Conservation (phyloP, 2,797 vertebrate species). For the Decapterus maruadsi region DNA sequence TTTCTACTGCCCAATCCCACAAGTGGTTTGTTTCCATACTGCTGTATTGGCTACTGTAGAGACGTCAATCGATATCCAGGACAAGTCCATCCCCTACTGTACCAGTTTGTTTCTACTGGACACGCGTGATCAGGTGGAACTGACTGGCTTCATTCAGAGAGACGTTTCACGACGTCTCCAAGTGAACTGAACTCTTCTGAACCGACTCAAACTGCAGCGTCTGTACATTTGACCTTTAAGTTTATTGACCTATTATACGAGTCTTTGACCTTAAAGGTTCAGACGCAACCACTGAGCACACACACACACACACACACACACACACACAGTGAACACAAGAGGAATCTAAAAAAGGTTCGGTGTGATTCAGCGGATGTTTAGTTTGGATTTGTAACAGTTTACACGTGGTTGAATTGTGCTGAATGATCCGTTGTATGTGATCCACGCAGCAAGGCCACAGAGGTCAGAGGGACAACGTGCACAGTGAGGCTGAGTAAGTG, state of each 20-base stretch:
- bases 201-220: slow-evolving; percentile 23
- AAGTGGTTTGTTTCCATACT: too few relatives aligned
- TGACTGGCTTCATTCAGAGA: too few relatives aligned
- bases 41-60: too few relatives aligned
- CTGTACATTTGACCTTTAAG: slow-evolving; percentile 19
- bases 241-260: slow-evolving; percentile 28
- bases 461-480: slow-evolving; percentile 69
- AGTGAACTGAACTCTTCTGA: slow-evolving; percentile 21
- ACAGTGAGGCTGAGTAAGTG: slow-evolving; percentile 71
- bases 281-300: slow-evolving; percentile 6
- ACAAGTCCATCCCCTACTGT: too few relatives aligned
- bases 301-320: too few relatives aligned
- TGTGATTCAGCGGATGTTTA: slow-evolving; percentile 29
- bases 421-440: slow-evolving; percentile 51
- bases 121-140: too few relatives aligned
- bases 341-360: not conserved
- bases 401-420: slow-evolving; percentile 35
- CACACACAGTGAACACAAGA: slow-evolving; percentile 19
- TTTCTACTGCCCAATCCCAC: too few relatives aligned
- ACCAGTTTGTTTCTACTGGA: too few relatives aligned
- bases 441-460: slow-evolving; percentile 64
- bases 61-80: too few relatives aligned
- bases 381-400: slow-evolving; percentile 32
- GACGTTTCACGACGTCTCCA: not conserved
- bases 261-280: slow-evolving; percentile 36